phyloP scores from a whole-genome alignment of 2,888 invertebrate genomes.

The Callimorpha dominula region DNA sequence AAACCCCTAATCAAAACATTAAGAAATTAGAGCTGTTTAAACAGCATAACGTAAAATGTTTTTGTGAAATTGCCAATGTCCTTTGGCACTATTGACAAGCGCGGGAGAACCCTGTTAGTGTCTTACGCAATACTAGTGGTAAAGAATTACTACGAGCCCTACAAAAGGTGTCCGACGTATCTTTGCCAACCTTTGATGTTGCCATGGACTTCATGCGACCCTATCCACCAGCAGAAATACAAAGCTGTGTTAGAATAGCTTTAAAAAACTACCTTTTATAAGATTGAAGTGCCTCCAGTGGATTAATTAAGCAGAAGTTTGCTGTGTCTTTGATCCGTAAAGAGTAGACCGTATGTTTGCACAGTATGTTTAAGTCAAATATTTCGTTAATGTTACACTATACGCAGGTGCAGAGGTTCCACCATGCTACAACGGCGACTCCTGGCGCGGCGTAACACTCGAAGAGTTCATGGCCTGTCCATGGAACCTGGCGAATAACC shows the following conservation, averaged over 20 bases:
- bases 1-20: background rate
- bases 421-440: conserved; percentile 91
- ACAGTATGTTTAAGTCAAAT: background rate
- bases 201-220: background rate
- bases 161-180: background rate
- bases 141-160: background rate
- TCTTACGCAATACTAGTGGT: background rate
- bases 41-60: background rate
- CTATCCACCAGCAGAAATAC: background rate
- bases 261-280: background rate
- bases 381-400: background rate
- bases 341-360: no score
- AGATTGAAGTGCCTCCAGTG: background rate
- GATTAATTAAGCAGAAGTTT: background rate
- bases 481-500: conserved; percentile 97
- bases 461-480: conserved; percentile 97
- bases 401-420: conserved; percentile 91
- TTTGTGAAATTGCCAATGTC: no score
- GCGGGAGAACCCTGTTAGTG: background rate
- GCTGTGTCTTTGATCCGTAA: background rate
- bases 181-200: background rate
- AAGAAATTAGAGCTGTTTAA: background rate
- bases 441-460: conserved; percentile 96
- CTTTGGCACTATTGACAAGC: no score
- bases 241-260: background rate